Evolutionary conservation across 1,140 invertebrate species (phyloP), one percentile per base, ranked within the genome.

Genomic region (Calliphora vicina): DNA sequence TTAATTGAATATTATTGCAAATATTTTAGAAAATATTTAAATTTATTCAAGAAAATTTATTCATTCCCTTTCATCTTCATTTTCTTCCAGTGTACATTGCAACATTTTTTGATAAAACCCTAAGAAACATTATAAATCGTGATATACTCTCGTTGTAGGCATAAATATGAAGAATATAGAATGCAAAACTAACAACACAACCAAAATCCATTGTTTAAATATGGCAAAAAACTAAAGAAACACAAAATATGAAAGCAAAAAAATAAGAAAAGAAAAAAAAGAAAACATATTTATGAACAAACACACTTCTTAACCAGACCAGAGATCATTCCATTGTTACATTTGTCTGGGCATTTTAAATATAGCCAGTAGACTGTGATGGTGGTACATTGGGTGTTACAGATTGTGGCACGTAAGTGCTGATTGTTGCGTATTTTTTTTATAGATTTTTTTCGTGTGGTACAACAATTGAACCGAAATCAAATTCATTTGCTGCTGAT

Each of bases 81-180:
- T 35, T 35, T 35, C 35, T 35, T 35, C 10, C 35, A 35, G 35
- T 35, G 35, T 6, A 35, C 10, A 8, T 35, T 6, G 5, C 35
- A 2, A 1, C 6, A 35, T 35, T 35, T 35, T 35, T 35, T 26
- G 25, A 25, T 71, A 1, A 26, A 71, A 71, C 67, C 12, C 67
- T 26, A 71, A n/a, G 9, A 71, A 71, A 29, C 15, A 74, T 35
- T 76, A 76, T 76, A 76, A 76, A 76, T 76, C 73, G 73, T 76
- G 27, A 76, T 76, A 20, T 35, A 29, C 26, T n/a, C 72, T 29
- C 26, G 10, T 74, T 17, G 73, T 76, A 35, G n/a, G 27, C 25
- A 74, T 42, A 76, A 35, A 76, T 78, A 78, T 78, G 74, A 45
- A 78, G n/a, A 12, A 23, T 42, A 76, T 23, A 45, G 23, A 67